Conservation (phyloP, 2,888 invertebrate species). For the Melipona beecheii region DNA sequence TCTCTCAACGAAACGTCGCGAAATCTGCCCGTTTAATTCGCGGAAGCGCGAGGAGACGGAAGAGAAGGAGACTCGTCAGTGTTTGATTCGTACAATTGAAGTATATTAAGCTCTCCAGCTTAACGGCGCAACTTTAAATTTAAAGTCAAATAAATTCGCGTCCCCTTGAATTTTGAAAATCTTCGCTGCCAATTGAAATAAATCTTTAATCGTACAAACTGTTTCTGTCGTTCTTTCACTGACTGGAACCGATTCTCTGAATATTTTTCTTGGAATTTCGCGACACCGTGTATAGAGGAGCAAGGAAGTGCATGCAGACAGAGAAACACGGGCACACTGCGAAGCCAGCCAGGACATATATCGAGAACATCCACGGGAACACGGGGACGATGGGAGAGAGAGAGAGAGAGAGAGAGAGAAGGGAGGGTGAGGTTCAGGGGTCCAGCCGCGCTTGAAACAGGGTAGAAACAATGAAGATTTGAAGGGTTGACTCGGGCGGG, state of each 20-base stretch:
- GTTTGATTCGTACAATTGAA: too few species aligned
- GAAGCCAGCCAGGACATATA: conserved; percentile 55
- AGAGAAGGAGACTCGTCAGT: neutral
- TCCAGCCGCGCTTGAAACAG: conserved; percentile 67
- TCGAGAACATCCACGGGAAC: conserved; percentile 63
- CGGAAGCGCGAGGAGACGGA: neutral
- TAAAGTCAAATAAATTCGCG: too few species aligned
- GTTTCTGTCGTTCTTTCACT: neutral
- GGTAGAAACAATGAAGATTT: conserved; percentile 79
- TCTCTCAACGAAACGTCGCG: neutral
- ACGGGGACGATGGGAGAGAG: conserved; percentile 25
- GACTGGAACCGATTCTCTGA: neutral
- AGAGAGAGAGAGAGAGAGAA: neutral
- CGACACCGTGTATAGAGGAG: neutral
- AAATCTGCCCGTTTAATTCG: too few species aligned
- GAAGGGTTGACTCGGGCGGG: conserved; percentile 79
- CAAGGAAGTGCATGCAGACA: conserved; percentile 43
- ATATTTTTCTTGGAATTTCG: neutral
- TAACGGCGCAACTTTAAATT: too few species aligned
- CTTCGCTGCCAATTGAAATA: too few species aligned
- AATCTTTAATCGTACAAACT: too few species aligned
- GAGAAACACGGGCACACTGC: conserved; percentile 39
- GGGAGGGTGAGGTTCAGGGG: conserved; percentile 27
- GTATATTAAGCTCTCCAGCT: too few species aligned
- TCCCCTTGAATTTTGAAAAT: too few species aligned